Evolutionary conservation across 2,113 vertebrate genomes (phyloP), one percentile per base, ranked within the genome.

Genomic region (Cricetomys ansorgei): DNA sequence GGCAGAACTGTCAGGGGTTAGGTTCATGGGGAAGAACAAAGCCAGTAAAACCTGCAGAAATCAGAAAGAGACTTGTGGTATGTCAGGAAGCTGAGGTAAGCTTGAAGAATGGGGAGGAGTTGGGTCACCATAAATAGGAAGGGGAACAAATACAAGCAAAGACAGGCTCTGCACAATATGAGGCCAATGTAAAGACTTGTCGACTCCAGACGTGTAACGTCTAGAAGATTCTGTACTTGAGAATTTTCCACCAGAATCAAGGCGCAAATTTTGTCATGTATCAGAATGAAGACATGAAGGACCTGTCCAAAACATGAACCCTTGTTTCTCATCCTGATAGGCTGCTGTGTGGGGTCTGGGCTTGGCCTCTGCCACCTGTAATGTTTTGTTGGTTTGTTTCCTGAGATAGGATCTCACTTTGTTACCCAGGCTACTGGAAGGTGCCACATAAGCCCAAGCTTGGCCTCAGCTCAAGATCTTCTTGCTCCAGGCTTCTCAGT

Each of bases 261-360:
- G 50, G 16, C 57, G 40, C 57, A 94, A 23, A 81, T 59, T 37
- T 37, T 31, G 12, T 73, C 59, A 40, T 15, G 9, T 16, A 29
- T 65, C 12, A 27, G 45, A 53, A 64, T 50, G 80, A 62, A 31
- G 72, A 64, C 7, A 6, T 2, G 37, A 53, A 55, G 4, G 73
- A 5, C 7, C 40, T 16, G 25, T 62, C 40, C 25, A 88, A 57
- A 3, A 19, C 7, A 12, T 2, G 19, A 27, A 43, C 65, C 67
- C 67, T n/a, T 70, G 27, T 29, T 15, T 17, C n/a, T 45, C 2
- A 4, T 19, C 34, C 4, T 59, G 1, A 19, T 0, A 67, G 85
- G 43, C 21, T 69, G 21, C 17, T n/a, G 3, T 59, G 21, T 43
- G 53, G 53, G 19, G 1, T 37, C n/a, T 70, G 81, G 50, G 29